Conservation (phyloP, 2,888 invertebrate species). For the Epistrophe grossulariae region DNA sequence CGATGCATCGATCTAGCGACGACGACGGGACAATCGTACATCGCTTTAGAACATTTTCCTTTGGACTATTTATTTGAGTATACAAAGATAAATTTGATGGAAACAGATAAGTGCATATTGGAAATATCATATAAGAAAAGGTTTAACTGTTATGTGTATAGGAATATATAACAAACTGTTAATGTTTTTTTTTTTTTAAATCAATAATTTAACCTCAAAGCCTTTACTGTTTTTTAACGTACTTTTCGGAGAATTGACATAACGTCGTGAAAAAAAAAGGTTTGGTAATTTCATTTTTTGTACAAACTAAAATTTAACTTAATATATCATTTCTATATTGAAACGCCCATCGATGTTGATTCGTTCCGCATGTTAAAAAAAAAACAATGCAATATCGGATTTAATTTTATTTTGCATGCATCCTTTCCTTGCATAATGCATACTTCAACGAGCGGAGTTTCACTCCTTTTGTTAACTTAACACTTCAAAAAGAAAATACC, state of each 20-base stretch:
- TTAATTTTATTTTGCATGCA: not conserved
- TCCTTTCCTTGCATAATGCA: not conserved
- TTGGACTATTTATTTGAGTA: conserved; percentile 1
- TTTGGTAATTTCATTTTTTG: too few relatives aligned
- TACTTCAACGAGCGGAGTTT: not conserved
- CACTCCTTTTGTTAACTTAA: conserved; percentile 18
- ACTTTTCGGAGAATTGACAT: too few relatives aligned
- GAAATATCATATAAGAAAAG: not conserved
- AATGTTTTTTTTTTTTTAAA: too few relatives aligned
- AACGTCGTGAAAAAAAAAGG: too few relatives aligned
- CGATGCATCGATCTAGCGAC: conserved; percentile 15
- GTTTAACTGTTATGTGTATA: too few relatives aligned
- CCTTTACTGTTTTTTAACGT: too few relatives aligned
- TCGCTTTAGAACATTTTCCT: not conserved
- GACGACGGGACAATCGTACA: not conserved
- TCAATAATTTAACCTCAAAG: too few relatives aligned
- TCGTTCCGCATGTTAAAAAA: not conserved
- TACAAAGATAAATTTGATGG: not conserved
- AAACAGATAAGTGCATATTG: not conserved
- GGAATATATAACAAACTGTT: too few relatives aligned
- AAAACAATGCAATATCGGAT: not conserved
- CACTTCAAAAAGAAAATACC: conserved; percentile 13
- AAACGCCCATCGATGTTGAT: too few relatives aligned
- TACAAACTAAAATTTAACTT: too few relatives aligned
- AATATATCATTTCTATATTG: too few relatives aligned